Evolutionary conservation across 2,113 vertebrate species (phyloP).

Genomic region (Sakesphorus luctuosus): DNA sequence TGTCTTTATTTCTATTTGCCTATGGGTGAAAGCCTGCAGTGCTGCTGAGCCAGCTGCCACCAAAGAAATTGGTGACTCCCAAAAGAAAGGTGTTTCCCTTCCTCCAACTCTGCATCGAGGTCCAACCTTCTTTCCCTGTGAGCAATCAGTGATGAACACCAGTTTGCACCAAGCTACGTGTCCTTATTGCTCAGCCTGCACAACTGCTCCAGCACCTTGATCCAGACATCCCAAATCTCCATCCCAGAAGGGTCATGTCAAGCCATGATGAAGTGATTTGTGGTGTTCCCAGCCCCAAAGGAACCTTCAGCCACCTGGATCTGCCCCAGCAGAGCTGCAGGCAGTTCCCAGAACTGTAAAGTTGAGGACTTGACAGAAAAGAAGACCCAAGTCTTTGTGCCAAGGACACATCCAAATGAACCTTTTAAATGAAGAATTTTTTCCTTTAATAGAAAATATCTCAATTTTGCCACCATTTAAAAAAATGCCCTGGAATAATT

Average conservation of each 20-base stretch:
- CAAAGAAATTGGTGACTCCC: background rate
- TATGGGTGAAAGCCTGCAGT: background rate
- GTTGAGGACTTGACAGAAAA: background rate
- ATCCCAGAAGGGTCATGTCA: background rate
- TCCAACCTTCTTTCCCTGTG: background rate
- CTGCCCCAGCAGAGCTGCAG: background rate
- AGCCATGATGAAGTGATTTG: background rate
- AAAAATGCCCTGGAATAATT: background rate
- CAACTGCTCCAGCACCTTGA: background rate
- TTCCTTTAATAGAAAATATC: background rate
- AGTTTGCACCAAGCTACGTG: background rate
- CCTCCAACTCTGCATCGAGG: background rate
- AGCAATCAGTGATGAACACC: background rate
- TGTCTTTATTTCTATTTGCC: background rate
- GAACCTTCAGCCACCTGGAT: background rate
- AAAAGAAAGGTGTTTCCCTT: background rate
- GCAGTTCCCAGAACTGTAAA: no score
- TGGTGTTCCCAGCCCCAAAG: background rate
- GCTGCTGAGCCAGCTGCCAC: background rate
- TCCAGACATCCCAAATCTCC: background rate
- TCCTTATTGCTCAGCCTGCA: background rate
- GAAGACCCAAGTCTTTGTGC: background rate
- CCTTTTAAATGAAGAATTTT: background rate
- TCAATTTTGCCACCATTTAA: background rate
- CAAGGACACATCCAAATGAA: background rate